phyloP scores from a whole-genome alignment of 2,888 invertebrate species.

The Orthosia cruda region DNA sequence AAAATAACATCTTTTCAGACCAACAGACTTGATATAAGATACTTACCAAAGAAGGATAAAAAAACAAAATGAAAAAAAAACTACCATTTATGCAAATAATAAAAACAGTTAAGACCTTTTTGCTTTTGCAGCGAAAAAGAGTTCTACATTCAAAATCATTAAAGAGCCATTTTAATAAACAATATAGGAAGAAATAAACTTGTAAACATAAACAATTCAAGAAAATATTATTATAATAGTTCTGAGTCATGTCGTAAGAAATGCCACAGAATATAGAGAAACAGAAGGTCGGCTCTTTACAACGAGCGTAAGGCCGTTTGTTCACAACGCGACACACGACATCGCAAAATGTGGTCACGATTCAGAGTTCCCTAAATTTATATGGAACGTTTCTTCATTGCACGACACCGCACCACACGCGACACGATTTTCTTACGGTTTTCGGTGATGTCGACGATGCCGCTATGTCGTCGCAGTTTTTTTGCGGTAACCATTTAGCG shows the following conservation, averaged over 20 bases:
- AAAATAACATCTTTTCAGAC: neutral
- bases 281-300: slow-evolving; percentile 1
- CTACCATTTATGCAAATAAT: neutral
- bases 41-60: slow-evolving; percentile 10
- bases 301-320: no score
- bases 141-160: slow-evolving; percentile 35
- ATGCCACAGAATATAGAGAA: neutral
- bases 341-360: no score
- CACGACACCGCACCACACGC: no score
- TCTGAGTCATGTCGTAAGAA: slow-evolving; percentile 7
- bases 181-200: slow-evolving; percentile 49
- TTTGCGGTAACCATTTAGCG: no score
- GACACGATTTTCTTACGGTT: no score
- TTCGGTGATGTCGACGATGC: no score
- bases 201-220: slow-evolving; percentile 17
- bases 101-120: slow-evolving; percentile 28
- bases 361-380: no score
- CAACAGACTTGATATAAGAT: neutral
- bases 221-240: neutral
- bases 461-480: no score
- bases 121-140: slow-evolving; percentile 35
- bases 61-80: neutral
- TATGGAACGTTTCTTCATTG: no score
- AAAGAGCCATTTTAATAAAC: slow-evolving; percentile 18
- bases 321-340: no score